phyloP scores from a whole-genome alignment of 1,140 invertebrate genomes.

The Temnothorax nylanderi region DNA sequence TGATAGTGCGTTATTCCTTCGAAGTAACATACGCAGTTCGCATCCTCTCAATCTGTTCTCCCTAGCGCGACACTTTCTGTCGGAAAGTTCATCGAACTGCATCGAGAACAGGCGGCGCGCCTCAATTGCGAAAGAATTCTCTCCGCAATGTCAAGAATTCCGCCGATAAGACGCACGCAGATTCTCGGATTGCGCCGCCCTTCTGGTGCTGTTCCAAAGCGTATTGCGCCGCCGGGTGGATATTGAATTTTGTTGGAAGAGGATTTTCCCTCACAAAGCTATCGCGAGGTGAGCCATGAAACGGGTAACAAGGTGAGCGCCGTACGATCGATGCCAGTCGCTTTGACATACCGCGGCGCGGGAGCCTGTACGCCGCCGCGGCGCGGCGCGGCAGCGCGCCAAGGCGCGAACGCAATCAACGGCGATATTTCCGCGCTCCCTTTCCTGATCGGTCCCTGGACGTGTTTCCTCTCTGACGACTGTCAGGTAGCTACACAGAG shows the following conservation, averaged over 20 bases:
- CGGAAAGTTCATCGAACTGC: conserved; percentile 46
- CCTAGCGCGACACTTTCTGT: background rate
- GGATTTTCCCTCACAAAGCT: conserved; percentile 63
- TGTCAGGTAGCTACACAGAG: conserved; percentile 16
- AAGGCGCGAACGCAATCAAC: conserved; percentile 67
- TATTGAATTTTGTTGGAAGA: conserved; percentile 72
- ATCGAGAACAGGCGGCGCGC: conserved; percentile 27
- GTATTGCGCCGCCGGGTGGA: conserved; percentile 52
- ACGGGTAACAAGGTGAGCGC: conserved; percentile 66
- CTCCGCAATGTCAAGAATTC: conserved; percentile 41
- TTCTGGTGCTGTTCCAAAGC: conserved; percentile 12
- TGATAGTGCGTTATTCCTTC: background rate
- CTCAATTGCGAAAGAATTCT: conserved; percentile 57
- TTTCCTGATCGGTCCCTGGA: conserved; percentile 22
- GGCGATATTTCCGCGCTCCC: conserved; percentile 40
- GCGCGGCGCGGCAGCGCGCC: background rate
- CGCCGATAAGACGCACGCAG: conserved; percentile 39
- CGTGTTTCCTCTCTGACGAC: conserved; percentile 32
- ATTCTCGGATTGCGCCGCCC: conserved; percentile 47
- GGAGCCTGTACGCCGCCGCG: conserved; percentile 23
- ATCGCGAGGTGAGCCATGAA: conserved; percentile 65
- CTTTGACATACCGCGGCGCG: conserved; percentile 61
- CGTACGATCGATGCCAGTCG: conserved; percentile 43
- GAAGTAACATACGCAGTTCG: background rate
- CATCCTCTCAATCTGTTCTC: background rate